Base-by-base conservation (phyloP, 2,888 invertebrate species). In the Epinotia ramella region DNA sequence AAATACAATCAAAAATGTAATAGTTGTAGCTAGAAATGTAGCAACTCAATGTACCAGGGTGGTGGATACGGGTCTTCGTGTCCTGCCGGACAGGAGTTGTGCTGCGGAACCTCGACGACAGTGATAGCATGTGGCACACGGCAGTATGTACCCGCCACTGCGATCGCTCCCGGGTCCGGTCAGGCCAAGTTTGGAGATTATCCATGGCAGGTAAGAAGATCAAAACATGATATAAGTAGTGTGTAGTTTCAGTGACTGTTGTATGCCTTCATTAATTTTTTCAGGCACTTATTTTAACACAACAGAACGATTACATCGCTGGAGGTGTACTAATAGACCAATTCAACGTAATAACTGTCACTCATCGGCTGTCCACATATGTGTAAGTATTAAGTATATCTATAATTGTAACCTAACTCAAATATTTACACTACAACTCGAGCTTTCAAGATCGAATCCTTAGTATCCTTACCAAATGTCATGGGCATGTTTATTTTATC, bases 341-440 rank as follows among this genome's bases (percentile, higher is more conserved):
- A n/a, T 91, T 94, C 33, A 96, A 97, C 86, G 95, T 97, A 5
- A 84, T 97, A 16, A 97, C 97, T 0, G 96, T 96, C 0, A 97
- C 97, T 9, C 97, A 97, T 86, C 96, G 96, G 84, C 93, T 97
- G 72, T 86, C 94, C 46, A 88, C 95, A 77, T 94, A 95, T 78
- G 84, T 95, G 96, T 96, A 90, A 95, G 95, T 94, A 80, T 46
- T 3, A 63, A n/a, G 7, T 40, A 40, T 53, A 53, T 53, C 12
- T 46, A 46, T 53, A 6, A 53, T 53, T 53, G n/a, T 53, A n/a
- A n/a, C 53, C 49, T 16, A 5, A 53, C 7, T 53, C 7, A 53
- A 1, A 53, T 53, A 53, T 53, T 49, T 49, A 13, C 16, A 4
- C 49, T 49, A 16, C 5, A 13, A 1, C 3, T 46, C 0, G 13